Percentiles rank a stretch among this genome's conserved stretches.
Conservation (phyloP, 2,113 vertebrate genomes). For the Loxodonta africana region DNA sequence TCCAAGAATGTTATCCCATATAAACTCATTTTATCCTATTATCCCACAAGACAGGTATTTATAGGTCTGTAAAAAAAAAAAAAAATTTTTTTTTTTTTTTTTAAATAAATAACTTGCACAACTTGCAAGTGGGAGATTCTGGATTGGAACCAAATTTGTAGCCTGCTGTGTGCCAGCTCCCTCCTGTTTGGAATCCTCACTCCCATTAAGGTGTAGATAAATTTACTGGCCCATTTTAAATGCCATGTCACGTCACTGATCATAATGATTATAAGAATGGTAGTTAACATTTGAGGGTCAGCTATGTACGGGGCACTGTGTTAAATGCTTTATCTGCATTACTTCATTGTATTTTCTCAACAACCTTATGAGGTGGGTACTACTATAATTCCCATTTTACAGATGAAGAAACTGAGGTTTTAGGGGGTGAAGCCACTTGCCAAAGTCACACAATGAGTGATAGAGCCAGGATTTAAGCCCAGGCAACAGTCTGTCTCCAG, state of each 20-base stretch:
- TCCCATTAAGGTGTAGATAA: neutral
- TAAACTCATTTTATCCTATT: neutral
- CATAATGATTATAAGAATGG: neutral
- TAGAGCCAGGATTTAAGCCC: neutral
- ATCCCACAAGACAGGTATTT: neutral
- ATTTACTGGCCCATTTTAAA: neutral
- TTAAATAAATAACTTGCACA: neutral
- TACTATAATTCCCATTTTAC: neutral
- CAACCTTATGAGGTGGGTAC: neutral
- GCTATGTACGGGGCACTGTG: neutral
- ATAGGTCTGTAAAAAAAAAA: neutral
- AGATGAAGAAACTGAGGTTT: slow-evolving; percentile 34
- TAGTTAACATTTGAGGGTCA: neutral
- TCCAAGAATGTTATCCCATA: neutral
- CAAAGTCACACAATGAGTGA: neutral
- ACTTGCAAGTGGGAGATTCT: neutral
- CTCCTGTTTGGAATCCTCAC: neutral
- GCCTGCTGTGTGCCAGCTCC: neutral
- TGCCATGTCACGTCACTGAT: neutral
- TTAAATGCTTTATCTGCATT: neutral
- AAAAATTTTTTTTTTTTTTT: neutral
- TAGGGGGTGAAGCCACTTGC: neutral
- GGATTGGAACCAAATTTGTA: neutral
- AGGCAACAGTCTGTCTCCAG: neutral
- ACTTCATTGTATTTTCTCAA: neutral